phyloP scores from a whole-genome alignment of 2,113 vertebrate species.

The Meleagris gallopavo region DNA sequence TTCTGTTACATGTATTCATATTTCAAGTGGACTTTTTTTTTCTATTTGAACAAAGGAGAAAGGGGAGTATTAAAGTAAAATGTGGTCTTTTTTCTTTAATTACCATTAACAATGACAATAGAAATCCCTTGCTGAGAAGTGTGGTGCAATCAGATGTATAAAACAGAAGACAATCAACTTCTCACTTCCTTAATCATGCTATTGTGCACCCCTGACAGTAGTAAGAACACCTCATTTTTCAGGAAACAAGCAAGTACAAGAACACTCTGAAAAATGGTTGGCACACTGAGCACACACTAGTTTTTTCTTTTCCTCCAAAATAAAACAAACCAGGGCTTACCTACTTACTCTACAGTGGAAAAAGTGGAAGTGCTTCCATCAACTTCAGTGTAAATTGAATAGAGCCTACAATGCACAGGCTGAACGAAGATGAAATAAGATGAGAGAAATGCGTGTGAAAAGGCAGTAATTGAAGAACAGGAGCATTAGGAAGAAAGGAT shows the following conservation, averaged over 20 bases:
- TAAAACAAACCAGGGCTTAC: background rate
- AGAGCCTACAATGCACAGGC: background rate
- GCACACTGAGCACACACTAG: background rate
- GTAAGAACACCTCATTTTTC: background rate
- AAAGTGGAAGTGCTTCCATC: background rate
- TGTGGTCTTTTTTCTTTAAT: background rate
- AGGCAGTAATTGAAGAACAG: constrained; percentile 33
- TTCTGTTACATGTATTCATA: background rate
- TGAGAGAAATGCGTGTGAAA: background rate
- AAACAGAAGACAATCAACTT: background rate
- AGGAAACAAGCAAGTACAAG: background rate
- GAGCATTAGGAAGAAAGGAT: constrained; percentile 4
- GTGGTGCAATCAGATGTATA: background rate
- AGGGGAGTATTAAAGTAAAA: background rate
- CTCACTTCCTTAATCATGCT: background rate
- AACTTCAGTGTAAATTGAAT: background rate
- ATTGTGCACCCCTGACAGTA: background rate
- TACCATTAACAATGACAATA: background rate
- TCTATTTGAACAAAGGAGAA: background rate
- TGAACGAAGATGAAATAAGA: constrained; percentile 10
- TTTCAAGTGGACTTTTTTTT: background rate
- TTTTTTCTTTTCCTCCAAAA: background rate
- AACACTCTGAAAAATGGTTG: background rate
- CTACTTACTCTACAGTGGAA: background rate
- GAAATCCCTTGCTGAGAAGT: background rate